Conservation (phyloP, 2,113 vertebrate genomes). For the Acinonyx jubatus region DNA sequence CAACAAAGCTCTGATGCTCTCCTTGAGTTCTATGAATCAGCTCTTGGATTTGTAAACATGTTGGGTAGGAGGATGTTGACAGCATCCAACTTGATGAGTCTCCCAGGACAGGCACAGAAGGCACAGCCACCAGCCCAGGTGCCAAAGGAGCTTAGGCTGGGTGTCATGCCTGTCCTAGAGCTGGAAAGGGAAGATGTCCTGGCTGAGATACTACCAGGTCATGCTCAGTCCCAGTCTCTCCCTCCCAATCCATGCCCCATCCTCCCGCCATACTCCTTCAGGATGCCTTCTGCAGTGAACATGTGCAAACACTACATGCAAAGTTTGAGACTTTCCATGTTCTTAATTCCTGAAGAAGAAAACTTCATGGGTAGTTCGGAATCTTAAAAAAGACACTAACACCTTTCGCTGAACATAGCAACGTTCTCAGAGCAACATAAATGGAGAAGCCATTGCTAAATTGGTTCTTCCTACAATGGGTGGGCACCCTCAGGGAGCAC, state of each 20-base stretch:
- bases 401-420: conserved; percentile 48
- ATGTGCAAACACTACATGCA: conserved; percentile 22
- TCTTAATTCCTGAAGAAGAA: conserved; percentile 57
- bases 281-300: background rate
- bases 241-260: background rate
- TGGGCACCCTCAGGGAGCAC: conserved; percentile 33
- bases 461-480: background rate
- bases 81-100: background rate
- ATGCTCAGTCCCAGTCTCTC: background rate
- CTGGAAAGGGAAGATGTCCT: background rate
- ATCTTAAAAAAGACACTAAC: conserved; percentile 62
- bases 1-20: background rate
- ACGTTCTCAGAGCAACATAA: conserved; percentile 52
- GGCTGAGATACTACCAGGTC: background rate
- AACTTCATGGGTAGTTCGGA: conserved; percentile 37
- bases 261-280: background rate
- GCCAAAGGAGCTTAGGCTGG: background rate
- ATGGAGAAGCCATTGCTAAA: conserved; percentile 70
- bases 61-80: background rate
- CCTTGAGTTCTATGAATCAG: background rate
- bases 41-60: background rate
- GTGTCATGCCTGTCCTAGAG: background rate
- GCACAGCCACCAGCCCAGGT: background rate
- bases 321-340: background rate
- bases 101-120: background rate